phyloP scores from a whole-genome alignment of 2,888 invertebrate genomes.

The Hirtodrosophila histrioides region DNA sequence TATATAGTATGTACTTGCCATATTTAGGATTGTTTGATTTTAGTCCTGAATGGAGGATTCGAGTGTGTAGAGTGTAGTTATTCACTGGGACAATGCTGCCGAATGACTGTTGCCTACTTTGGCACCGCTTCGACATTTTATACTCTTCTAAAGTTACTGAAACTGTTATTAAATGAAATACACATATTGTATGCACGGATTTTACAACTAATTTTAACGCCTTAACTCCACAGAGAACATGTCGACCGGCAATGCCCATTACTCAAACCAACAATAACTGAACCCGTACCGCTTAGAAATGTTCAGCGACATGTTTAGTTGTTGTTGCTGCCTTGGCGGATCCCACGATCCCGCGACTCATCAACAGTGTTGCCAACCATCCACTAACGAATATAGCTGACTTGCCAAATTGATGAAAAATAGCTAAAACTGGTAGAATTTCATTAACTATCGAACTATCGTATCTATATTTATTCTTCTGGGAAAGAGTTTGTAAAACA shows the following conservation, averaged over 20 bases:
- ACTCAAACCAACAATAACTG: conserved; percentile 54
- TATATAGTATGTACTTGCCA: conserved; percentile 34
- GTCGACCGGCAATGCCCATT: conserved; percentile 64
- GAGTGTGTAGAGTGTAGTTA: conserved; percentile 7
- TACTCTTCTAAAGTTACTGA: conserved; percentile 43
- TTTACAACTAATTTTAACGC: conserved; percentile 69
- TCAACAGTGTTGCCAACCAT: conserved; percentile 12
- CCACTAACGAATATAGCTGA: no score
- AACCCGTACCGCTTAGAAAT: conserved; percentile 56
- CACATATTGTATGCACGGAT: conserved; percentile 44
- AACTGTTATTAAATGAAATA: conserved; percentile 49
- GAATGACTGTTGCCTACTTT: conserved; percentile 53
- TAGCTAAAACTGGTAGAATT: no score
- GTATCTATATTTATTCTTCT: no score
- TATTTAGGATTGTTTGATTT: conserved; percentile 12
- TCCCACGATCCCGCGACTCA: conserved; percentile 71
- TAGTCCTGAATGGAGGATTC: conserved; percentile 8
- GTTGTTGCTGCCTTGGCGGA: conserved; percentile 25
- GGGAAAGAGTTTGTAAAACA: no score
- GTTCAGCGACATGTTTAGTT: conserved; percentile 29
- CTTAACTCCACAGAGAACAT: conserved; percentile 39
- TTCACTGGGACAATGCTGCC: conserved; percentile 38
- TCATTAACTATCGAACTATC: no score
- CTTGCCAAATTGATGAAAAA: no score
- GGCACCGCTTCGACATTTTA: conserved; percentile 50